Percentiles rank a stretch among this genome's conserved stretches.
These are phyloP conservation scores for Drosophila setifemur DNA, from an alignment of 1,140 invertebrate species.

Conservation along the genomic window DNA sequence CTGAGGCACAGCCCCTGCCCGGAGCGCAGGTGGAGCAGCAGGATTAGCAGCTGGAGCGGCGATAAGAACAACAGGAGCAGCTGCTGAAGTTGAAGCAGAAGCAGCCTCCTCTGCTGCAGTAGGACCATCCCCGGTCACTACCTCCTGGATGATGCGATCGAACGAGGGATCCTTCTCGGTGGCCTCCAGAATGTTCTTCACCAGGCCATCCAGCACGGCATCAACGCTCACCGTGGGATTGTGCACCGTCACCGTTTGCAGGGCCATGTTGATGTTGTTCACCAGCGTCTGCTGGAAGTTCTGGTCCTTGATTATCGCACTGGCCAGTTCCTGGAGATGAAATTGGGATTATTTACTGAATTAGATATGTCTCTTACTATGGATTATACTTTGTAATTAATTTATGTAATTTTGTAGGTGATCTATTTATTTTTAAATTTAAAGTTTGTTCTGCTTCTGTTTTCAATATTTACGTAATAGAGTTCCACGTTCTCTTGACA, in stretches of 20 bases:
- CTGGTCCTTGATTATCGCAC: constrained; percentile 66
- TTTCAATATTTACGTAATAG: no score
- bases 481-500: no score
- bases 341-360: background rate
- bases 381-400: no score
- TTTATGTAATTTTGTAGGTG: no score
- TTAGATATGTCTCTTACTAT: background rate
- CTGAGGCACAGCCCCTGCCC: no score
- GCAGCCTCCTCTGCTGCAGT: background rate
- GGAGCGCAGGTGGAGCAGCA: no score
- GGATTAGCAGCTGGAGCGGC: no score
- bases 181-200: constrained; percentile 71
- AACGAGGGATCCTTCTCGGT: constrained; percentile 79
- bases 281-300: constrained; percentile 70
- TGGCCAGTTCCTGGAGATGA: constrained; percentile 52
- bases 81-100: background rate
- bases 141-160: constrained; percentile 71
- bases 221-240: constrained; percentile 40
- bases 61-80: no score
- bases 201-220: constrained; percentile 63
- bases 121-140: constrained; percentile 47
- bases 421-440: no score
- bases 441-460: no score
- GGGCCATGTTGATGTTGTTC: constrained; percentile 70
- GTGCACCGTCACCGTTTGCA: constrained; percentile 54